A percentile compares a stretch with the other conserved stretches of the same genome.
These are phyloP conservation scores for Hippocampus barbouri DNA, from an alignment of 2,113 vertebrate species.

Conservation along the genomic window DNA sequence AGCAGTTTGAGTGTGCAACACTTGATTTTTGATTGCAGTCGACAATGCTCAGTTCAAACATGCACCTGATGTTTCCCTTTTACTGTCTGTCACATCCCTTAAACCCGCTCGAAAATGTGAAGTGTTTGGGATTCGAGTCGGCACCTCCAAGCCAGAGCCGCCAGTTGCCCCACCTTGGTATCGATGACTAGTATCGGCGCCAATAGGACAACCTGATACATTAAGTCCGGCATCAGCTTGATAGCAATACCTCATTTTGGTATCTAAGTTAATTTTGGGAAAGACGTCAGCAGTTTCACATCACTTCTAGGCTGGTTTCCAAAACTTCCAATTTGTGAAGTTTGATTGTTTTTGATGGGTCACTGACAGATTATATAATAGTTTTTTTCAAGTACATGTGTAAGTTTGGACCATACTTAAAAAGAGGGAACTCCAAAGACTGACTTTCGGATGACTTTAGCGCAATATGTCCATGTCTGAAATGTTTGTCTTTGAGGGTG, in stretches of 20 bases:
- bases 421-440: background rate
- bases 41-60: background rate
- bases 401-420: background rate
- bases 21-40: background rate
- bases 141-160: background rate
- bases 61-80: background rate
- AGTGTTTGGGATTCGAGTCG: background rate
- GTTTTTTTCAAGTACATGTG: background rate
- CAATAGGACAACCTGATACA: too few relatives aligned
- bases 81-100: background rate
- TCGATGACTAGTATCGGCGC: too few relatives aligned
- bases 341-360: too few relatives aligned
- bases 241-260: too few relatives aligned
- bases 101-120: background rate
- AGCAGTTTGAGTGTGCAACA: constrained; percentile 1
- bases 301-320: too few relatives aligned
- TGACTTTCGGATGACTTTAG: background rate
- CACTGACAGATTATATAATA: too few relatives aligned
- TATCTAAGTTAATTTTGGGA: too few relatives aligned
- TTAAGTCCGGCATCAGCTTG: too few relatives aligned
- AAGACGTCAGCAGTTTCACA: too few relatives aligned
- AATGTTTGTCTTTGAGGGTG: background rate
- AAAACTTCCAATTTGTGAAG: too few relatives aligned
- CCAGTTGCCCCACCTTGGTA: too few relatives aligned
- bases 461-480: background rate